Evolutionary conservation across 2,888 invertebrate species (phyloP), one percentile per base, ranked within the genome.

Genomic region (Calliopum simillimum): DNA sequence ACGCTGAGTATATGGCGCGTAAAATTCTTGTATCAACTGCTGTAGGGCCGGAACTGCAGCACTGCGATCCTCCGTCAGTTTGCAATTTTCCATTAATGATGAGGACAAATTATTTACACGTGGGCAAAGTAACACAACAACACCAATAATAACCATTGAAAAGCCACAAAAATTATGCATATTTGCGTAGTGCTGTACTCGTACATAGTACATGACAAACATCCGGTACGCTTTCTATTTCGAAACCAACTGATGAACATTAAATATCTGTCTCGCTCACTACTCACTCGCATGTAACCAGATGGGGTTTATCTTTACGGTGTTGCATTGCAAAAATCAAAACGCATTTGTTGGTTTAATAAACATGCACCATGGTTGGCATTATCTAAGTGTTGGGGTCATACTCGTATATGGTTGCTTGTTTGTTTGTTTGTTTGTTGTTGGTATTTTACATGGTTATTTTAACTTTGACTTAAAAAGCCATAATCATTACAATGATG

Each of bases 401-500:
- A 44, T 43, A 13, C 41, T 41, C 41, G 33, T 58, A 16, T 25
- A 41, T 55, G 11, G 11, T 25, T 59, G 41, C 14, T 55, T 12
- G 2, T 55, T 19, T 25, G 53, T 53, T 53, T 55, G 8, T 8
- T 8, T 21, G 23, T 53, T 12, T 58, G 58, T 33, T 41, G 14
- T 2, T 61, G 61, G 6, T 33, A 33, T 33, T 33, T 5, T 8
- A 6, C 33, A 33, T 16, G 19, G 4, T 4, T 53, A 21, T 53
- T 53, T 53, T 21, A 14, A 21, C 23, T 53, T 53, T 53, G 46
- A 44, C 56, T 25, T 46, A 47, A 14, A 56, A 62, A 56, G 65
- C 74, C 76, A 76, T 80, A 79, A 79, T 33, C 5, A 33, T 78
- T 77, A 80, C 76, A 76, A 79, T 79, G 80, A 79, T 79, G 79